Conservation (phyloP, 1,140 invertebrate species). For the Sinonovacula constricta region DNA sequence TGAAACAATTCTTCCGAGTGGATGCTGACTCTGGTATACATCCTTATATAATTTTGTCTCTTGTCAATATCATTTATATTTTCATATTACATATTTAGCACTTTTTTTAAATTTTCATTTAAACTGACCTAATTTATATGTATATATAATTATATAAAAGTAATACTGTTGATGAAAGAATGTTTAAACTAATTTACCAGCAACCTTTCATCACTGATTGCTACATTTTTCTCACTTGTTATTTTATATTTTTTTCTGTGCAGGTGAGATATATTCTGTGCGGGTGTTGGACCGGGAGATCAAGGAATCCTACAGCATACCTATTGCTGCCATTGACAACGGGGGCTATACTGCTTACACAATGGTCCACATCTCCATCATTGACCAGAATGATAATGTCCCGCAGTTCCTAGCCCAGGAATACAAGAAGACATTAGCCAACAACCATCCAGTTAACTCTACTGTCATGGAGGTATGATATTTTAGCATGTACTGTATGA, state of each 20-base stretch:
- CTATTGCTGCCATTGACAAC: constrained; percentile 91
- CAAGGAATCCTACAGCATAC: constrained; percentile 86
- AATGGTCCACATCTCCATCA: constrained; percentile 87
- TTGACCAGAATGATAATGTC: constrained; percentile 92
- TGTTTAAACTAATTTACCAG: too few relatives aligned
- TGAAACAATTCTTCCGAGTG: constrained; percentile 88
- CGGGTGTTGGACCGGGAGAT: constrained; percentile 89
- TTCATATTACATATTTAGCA: too few relatives aligned
- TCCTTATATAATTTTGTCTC: background rate
- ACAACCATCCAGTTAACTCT: constrained; percentile 60
- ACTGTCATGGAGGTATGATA: constrained; percentile 69
- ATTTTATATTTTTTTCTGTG: too few relatives aligned
- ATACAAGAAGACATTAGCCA: constrained; percentile 69
- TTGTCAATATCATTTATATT: too few relatives aligned
- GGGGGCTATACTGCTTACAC: constrained; percentile 90
- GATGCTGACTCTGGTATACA: constrained; percentile 83
- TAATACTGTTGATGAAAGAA: too few relatives aligned
- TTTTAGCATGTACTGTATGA: too few relatives aligned
- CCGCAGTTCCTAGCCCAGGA: constrained; percentile 84
- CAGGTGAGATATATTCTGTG: constrained; percentile 88
- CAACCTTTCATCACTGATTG: too few relatives aligned
- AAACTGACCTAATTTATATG: too few relatives aligned
- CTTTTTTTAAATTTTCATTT: too few relatives aligned
- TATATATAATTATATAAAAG: too few relatives aligned
- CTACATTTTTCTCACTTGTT: too few relatives aligned